These are phyloP conservation scores for Darevskia nairensis DNA, from an alignment of 2,797 vertebrate species.

Conservation along the genomic window DNA sequence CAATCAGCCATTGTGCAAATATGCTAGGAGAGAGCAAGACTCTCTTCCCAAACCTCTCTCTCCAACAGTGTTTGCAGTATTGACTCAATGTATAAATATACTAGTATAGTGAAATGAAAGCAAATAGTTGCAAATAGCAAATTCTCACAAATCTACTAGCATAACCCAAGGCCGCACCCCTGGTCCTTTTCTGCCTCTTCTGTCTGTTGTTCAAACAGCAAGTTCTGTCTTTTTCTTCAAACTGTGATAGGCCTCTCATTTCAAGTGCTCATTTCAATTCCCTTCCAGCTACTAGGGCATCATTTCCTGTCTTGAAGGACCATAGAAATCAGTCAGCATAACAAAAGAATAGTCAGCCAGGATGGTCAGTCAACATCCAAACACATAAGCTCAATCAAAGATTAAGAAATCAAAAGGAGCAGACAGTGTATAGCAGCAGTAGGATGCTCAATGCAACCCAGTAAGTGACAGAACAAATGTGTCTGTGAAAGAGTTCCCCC, in stretches of 20 bases:
- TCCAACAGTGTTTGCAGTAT: not conserved
- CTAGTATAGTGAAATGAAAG: not conserved
- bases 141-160: not conserved
- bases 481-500: not conserved
- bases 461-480: not conserved
- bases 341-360: not conserved
- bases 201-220: not conserved
- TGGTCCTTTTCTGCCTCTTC: not conserved
- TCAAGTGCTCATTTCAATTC: not conserved
- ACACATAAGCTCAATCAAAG: not conserved
- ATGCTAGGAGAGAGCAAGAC: no score
- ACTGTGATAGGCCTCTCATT: not conserved
- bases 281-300: not conserved
- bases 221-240: not conserved
- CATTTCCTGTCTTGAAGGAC: not conserved
- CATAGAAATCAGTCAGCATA: not conserved
- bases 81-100: not conserved
- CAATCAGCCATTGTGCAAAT: no score
- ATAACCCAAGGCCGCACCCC: not conserved
- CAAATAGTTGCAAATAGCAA: not conserved
- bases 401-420: not conserved
- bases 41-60: no score
- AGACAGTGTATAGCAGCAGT: not conserved
- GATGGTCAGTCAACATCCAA: not conserved
- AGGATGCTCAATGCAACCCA: not conserved